Percentiles rank a stretch among this genome's conserved stretches.
Evolutionary conservation across 92 coral and sea anemone genomes (phyloP).

Genomic region (Heteractis magnifica): DNA sequence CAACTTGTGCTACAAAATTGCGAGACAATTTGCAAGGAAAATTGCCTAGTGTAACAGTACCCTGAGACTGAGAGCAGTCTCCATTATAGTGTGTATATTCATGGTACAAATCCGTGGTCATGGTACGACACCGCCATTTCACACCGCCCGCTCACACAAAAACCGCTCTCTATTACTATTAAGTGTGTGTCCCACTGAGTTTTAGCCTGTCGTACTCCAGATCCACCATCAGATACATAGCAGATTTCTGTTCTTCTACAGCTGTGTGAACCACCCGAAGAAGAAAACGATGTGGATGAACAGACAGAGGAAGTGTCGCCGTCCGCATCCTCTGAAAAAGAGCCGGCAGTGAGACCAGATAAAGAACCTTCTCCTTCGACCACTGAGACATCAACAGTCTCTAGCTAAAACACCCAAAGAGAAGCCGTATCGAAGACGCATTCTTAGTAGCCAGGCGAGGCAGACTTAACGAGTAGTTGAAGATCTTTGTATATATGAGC

Average conservation of each 20-base stretch:
- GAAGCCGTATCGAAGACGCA: not conserved
- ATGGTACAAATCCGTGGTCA: too few species aligned
- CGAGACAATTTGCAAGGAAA: too few species aligned
- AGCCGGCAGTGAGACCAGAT: not conserved
- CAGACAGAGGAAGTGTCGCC: slow-evolving; percentile 1
- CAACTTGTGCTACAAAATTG: too few species aligned
- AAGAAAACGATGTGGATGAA: not conserved
- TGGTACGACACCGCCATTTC: too few species aligned
- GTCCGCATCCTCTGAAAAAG: slow-evolving; percentile 18
- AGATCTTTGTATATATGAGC: not conserved
- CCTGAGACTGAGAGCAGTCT: too few species aligned
- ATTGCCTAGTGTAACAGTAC: too few species aligned
- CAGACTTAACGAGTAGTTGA: not conserved
- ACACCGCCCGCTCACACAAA: too few species aligned
- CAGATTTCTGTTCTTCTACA: not conserved
- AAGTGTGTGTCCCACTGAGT: not conserved
- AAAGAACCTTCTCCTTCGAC: not conserved
- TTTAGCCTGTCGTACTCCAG: not conserved
- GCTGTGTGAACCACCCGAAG: slow-evolving; percentile 63
- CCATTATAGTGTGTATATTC: too few species aligned
- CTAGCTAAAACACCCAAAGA: not conserved
- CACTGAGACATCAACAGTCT: not conserved
- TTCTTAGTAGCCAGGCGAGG: not conserved
- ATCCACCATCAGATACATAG: not conserved
- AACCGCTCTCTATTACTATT: not conserved